These are phyloP conservation scores for Marmota flaviventris DNA, from an alignment of 2,113 vertebrate species.

Conservation along the genomic window DNA sequence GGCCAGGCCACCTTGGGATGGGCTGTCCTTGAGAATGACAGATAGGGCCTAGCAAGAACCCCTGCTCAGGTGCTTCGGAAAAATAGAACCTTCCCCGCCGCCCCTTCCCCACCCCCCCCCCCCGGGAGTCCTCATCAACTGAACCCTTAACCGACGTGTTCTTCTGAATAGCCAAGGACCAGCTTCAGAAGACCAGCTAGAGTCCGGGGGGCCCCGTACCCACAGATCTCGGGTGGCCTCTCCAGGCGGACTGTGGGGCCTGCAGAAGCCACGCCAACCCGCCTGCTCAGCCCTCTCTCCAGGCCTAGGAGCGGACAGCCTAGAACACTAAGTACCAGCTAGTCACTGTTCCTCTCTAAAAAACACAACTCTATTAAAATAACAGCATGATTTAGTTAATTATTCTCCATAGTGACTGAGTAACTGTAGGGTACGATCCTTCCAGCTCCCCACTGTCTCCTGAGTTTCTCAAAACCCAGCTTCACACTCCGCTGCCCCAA, in stretches of 20 bases:
- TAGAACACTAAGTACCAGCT: conserved; percentile 48
- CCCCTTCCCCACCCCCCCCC: background rate
- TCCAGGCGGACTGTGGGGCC: background rate
- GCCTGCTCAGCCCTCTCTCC: too few species aligned
- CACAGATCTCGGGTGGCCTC: background rate
- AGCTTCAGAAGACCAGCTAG: background rate
- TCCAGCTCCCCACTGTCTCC: conserved; percentile 53
- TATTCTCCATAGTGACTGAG: conserved; percentile 56
- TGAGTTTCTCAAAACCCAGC: conserved; percentile 15
- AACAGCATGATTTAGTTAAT: conserved; percentile 71
- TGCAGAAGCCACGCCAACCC: background rate
- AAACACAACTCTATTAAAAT: conserved; percentile 74
- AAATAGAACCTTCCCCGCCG: background rate
- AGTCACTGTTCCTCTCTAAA: conserved; percentile 34
- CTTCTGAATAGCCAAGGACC: background rate
- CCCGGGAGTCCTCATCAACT: background rate
- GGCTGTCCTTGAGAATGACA: background rate
- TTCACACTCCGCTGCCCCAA: background rate
- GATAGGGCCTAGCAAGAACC: background rate
- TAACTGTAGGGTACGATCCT: conserved; percentile 32
- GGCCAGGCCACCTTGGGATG: background rate
- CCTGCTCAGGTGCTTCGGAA: background rate
- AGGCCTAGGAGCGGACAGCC: background rate
- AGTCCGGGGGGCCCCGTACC: background rate
- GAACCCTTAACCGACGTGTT: background rate